These are phyloP conservation scores for Ceratina calcarata DNA, from an alignment of 1,140 invertebrate species.

Conservation along the genomic window DNA sequence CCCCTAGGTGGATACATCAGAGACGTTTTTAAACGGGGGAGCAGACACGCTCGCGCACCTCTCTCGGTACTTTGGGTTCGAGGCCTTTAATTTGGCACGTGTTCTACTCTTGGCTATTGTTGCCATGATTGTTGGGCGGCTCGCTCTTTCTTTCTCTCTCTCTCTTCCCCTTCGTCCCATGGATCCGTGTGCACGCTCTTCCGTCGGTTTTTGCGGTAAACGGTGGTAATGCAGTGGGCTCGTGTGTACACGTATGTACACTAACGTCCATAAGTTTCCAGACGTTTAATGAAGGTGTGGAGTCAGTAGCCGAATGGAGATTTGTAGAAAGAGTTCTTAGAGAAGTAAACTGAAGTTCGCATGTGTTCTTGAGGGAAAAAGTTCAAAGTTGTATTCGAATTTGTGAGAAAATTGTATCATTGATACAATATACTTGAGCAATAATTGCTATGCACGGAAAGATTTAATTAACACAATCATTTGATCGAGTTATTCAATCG, in stretches of 20 bases:
- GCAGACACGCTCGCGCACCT: conserved; percentile 39
- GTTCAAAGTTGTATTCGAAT: too few relatives aligned
- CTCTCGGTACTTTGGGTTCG: conserved; percentile 52
- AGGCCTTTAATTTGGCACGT: conserved; percentile 78
- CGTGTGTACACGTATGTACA: background rate
- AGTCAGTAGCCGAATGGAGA: background rate
- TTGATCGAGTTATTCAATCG: too few relatives aligned
- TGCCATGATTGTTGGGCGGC: conserved; percentile 74
- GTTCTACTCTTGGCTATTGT: conserved; percentile 76
- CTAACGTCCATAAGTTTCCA: too few relatives aligned
- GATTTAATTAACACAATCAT: too few relatives aligned
- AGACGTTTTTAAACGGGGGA: conserved; percentile 60
- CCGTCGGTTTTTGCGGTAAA: conserved; percentile 46
- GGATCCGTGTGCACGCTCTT: background rate
- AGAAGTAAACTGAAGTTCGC: too few relatives aligned
- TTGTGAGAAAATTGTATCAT: too few relatives aligned
- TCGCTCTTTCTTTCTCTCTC: background rate
- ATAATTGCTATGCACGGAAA: too few relatives aligned
- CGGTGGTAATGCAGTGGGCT: conserved; percentile 48
- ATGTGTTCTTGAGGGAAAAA: too few relatives aligned
- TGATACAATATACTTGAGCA: too few relatives aligned
- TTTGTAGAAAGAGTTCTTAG: too few relatives aligned
- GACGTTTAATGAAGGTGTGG: too few relatives aligned
- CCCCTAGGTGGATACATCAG: conserved; percentile 18
- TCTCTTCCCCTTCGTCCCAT: background rate